Conservation (phyloP, 92 coral and sea anemone genomes). For the Parazoanthus swiftii region DNA sequence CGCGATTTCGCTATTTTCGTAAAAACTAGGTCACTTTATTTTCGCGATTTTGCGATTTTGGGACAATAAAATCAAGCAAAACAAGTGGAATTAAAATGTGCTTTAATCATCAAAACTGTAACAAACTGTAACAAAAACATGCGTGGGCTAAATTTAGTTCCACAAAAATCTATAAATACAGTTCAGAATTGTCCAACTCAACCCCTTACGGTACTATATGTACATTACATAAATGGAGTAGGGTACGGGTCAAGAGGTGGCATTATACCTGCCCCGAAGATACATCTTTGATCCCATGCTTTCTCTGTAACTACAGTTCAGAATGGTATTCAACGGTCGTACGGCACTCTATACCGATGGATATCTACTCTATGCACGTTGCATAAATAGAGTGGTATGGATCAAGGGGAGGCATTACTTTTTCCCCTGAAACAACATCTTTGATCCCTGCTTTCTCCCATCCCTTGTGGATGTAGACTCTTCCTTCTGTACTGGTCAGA, state of each 20-base stretch:
- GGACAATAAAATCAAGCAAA: not conserved
- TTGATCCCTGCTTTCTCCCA: conserved; percentile 30
- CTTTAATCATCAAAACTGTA: conserved; percentile 2
- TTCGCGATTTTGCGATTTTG: not conserved
- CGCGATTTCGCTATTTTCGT: not conserved
- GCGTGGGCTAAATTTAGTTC: conserved; percentile 5
- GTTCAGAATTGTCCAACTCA: conserved; percentile 15
- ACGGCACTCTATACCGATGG: conserved; percentile 27
- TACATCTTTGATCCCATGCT: conserved; percentile 12
- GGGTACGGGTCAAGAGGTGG: conserved; percentile 22
- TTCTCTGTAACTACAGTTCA: conserved; percentile 21
- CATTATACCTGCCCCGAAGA: conserved; percentile 25
- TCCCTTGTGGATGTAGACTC: conserved; percentile 17
- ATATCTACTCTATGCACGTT: not conserved
- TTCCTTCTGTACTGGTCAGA: conserved; percentile 35
- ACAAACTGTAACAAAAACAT: conserved; percentile 2
- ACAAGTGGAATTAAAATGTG: not conserved
- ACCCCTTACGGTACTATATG: conserved; percentile 13
- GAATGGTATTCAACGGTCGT: conserved; percentile 19
- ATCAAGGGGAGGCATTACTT: conserved; percentile 23
- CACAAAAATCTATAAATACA: conserved; percentile 1
- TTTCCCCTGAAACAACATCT: conserved; percentile 2
- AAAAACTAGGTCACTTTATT: not conserved
- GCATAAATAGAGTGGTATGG: conserved; percentile 4
- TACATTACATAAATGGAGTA: conserved; percentile 13